Evolutionary conservation across 2,797 vertebrate species (phyloP).

Genomic region (Knipowitschia caucasica): DNA sequence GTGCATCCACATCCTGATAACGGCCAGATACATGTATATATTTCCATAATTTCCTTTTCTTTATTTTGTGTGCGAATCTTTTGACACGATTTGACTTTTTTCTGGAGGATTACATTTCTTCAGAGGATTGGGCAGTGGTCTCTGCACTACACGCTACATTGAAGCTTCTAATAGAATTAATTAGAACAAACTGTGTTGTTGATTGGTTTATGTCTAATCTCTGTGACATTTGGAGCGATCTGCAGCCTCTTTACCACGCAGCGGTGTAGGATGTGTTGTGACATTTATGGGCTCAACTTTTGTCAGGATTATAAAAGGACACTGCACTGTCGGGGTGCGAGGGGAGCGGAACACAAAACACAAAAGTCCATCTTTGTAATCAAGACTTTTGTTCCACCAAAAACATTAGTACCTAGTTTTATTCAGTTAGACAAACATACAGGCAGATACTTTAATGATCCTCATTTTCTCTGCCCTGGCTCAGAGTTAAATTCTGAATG

Average conservation of each 20-base stretch:
- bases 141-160: neutral
- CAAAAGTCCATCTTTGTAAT: slow-evolving; percentile 10
- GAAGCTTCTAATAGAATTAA: slow-evolving; percentile 17
- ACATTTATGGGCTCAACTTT: slow-evolving; percentile 46
- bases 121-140: neutral
- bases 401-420: too few species aligned
- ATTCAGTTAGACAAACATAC: too few species aligned
- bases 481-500: too few species aligned
- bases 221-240: slow-evolving; percentile 44
- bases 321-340: slow-evolving; percentile 2
- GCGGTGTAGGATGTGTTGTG: slow-evolving; percentile 31
- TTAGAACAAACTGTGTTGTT: slow-evolving; percentile 15
- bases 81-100: too few species aligned
- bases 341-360: slow-evolving; percentile 1
- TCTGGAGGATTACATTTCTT: too few species aligned
- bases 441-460: too few species aligned
- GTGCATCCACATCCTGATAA: too few species aligned
- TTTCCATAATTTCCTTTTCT: too few species aligned
- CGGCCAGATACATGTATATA: too few species aligned
- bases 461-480: neutral
- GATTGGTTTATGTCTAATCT: slow-evolving; percentile 46
- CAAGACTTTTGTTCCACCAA: too few species aligned
- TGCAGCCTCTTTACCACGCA: slow-evolving; percentile 34
- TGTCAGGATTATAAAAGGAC: slow-evolving; percentile 48
- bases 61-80: too few species aligned